Percentiles rank a stretch among this genome's conserved stretches.
Evolutionary conservation across 2,888 invertebrate species (phyloP).

Genomic region (Caenorhabditis wallacei): DNA sequence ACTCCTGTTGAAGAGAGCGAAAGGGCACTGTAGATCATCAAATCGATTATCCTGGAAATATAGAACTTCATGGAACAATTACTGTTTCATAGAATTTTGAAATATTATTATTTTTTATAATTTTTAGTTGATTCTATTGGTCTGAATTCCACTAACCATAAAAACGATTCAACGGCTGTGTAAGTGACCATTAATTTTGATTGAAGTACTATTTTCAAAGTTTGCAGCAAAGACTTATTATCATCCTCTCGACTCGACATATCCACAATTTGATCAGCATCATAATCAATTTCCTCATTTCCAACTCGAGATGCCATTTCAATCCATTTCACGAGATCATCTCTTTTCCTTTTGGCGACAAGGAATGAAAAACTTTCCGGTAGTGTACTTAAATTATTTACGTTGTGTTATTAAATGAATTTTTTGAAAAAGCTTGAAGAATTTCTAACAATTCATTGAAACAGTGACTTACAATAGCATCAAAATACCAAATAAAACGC

Average conservation of each 20-base stretch:
- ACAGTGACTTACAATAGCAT: constrained; percentile 71
- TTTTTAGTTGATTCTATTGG: background rate
- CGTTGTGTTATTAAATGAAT: too few relatives aligned
- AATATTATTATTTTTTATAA: background rate
- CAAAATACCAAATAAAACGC: constrained; percentile 67
- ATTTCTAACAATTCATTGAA: background rate
- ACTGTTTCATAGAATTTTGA: too few relatives aligned
- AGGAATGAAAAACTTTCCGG: constrained; percentile 77
- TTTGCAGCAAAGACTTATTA: constrained; percentile 53
- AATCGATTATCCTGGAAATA: constrained; percentile 67
- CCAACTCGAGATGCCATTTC: constrained; percentile 59
- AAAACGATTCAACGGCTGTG: constrained; percentile 66
- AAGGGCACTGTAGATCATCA: constrained; percentile 78
- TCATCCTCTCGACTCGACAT: constrained; percentile 59
- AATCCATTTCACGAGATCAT: constrained; percentile 71
- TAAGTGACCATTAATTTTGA: constrained; percentile 65
- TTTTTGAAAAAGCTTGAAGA: too few relatives aligned
- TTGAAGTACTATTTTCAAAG: constrained; percentile 52
- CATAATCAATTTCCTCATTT: constrained; percentile 58
- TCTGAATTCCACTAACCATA: too few relatives aligned
- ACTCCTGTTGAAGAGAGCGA: constrained; percentile 72
- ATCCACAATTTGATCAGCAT: constrained; percentile 66
- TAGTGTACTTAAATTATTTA: constrained; percentile 65
- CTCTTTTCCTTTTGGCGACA: constrained; percentile 61
- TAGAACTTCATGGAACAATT: too few relatives aligned